Percentiles rank a stretch among this genome's conserved stretches.
These are phyloP conservation scores for Aphrocallistes beatrix DNA, from an alignment of 37 sponge, comb jelly and placozoan species.

Conservation along the genomic window DNA sequence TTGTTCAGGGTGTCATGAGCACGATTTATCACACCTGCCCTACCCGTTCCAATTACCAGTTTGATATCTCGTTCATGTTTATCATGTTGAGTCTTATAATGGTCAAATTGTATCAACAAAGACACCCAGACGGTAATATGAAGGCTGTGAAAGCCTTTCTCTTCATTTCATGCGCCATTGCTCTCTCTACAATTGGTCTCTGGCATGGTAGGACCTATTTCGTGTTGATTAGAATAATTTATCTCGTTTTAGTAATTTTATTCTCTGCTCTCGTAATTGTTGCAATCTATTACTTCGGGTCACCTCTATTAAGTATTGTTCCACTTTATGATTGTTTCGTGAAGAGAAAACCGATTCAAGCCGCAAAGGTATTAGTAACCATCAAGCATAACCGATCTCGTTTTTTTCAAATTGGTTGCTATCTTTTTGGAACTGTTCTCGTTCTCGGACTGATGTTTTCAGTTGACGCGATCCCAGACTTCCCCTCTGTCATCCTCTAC, in stretches of 20 bases:
- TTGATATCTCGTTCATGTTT: conserved; percentile 21
- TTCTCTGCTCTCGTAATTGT: neutral
- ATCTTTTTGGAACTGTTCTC: neutral
- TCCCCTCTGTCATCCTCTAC: neutral
- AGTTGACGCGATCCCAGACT: neutral
- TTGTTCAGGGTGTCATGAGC: conserved; percentile 55
- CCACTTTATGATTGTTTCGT: neutral
- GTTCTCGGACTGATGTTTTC: neutral
- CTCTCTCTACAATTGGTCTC: neutral
- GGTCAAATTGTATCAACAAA: neutral
- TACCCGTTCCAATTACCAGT: conserved; percentile 65
- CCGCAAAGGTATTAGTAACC: neutral
- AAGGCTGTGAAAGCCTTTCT: neutral
- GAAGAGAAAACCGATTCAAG: neutral
- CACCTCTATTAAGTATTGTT: neutral
- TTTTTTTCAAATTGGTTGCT: neutral
- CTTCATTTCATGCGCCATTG: neutral
- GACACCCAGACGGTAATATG: neutral
- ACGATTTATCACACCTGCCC: conserved; percentile 79
- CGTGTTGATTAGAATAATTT: neutral
- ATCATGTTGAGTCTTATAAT: neutral
- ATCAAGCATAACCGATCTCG: neutral
- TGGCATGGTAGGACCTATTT: neutral
- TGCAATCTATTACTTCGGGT: neutral
- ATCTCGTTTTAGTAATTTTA: neutral